Base-by-base conservation (phyloP, 2,888 invertebrate species). In the Cerceris ruficornis region DNA sequence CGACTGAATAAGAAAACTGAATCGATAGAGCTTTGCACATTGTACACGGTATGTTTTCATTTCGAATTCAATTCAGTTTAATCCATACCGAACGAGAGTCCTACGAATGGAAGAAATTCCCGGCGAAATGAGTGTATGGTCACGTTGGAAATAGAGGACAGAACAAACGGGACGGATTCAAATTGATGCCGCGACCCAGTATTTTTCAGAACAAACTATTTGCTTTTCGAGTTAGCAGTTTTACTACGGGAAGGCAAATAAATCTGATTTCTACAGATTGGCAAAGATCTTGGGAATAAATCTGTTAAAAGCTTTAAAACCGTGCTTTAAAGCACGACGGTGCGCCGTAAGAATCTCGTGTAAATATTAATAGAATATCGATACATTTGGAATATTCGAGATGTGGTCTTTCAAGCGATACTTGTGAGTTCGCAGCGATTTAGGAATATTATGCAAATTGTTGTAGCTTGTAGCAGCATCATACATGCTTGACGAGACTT, bases 141-240 rank as follows among this genome's bases (percentile, higher is more conserved):
- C 62, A 64, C 64, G 43, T 43, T 61, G 67, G 55, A 54, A 64
- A 62, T 67, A 58, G 49, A 54, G 52, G 58, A 62, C 43, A 17
- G 68, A 58, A 66, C 54, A 68, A 77, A 68, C 69, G 62, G 67
- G 69, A 57, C 68, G 67, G 59, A 59, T 73, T 65, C 78, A 67
- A 70, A 75, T 80, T 76, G 84, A 76, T 75, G 69, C 70, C 64
- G 57, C 76, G 74, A 49, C 73, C 59, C 50, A 58, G 64, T 66
- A 41, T 62, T 11, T 50, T 39, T 65, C 43, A 17, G 49, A 7
- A 1, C 54, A 67, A 81, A n/a, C 9, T 57, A 13, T 61, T 41
- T 15, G 17, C 50, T 14, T 7, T 13, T 52, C 39, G 14, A 4
- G 41, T 41, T 11, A 9, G 49, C 50, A 64, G 28, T 41, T 52